Evolutionary conservation across 1,140 invertebrate genomes (phyloP), one percentile per base, ranked within the genome.

Genomic region (Ceratosolen fusciceps): DNA sequence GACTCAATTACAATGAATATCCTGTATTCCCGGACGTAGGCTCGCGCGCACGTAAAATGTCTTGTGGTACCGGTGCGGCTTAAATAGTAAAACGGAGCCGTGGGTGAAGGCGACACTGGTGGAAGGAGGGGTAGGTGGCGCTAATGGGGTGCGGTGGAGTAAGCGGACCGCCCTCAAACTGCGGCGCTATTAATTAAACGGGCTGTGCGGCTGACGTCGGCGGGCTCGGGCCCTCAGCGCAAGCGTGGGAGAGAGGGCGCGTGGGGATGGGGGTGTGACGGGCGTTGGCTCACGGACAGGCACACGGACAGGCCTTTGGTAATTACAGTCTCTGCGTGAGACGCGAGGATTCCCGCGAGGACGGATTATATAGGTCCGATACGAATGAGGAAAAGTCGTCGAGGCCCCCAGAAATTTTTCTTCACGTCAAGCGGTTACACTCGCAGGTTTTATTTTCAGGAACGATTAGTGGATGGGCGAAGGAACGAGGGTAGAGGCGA

Each of bases 101-200:
- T 80, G 81, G 82, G 82, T 82, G 81, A 79, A 83, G 82, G 82
- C 81, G 83, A 83, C 82, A 75, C 81, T 82, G 74, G 62, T n/a
- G n/a, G n/a, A n/a, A n/a, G n/a, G n/a, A n/a, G n/a, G n/a, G n/a
- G n/a, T n/a, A n/a, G n/a, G n/a, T n/a, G n/a, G n/a, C n/a, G n/a
- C n/a, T n/a, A n/a, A n/a, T n/a, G 26, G 24, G 19, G 47, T 10
- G 82, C 80, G 79, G 79, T 49, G 70, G 80, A 82, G 79, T 75
- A 83, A 80, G n/a, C 81, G 77, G 75, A 71, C 54, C 77, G 74
- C 79, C 81, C 82, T 82, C 80, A 83, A 83, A 83, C 79, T 77
- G 58, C 81, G 80, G 21, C 67, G 82, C 83, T 85, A 83, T 85
- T 85, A 84, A 84, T 84, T 85, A 83, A 82, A 77, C 80, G 70